Base-by-base conservation (phyloP, 2,888 invertebrate species). In the Trichacis sp. region DNA sequence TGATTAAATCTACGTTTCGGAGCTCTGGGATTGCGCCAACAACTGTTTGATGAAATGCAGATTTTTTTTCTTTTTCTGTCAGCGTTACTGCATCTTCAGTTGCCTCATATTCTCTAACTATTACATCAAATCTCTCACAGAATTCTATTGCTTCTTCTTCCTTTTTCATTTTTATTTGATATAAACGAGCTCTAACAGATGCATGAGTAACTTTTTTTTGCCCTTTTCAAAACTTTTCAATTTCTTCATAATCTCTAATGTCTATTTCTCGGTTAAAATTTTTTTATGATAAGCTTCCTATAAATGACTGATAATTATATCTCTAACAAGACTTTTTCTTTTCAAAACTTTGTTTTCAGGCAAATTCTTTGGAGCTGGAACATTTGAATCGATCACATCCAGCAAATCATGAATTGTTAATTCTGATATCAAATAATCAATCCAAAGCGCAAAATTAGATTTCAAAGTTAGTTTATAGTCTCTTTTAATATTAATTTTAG, bases 401-500 rank as follows among this genome's bases (percentile, higher is more conserved):
- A 65, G 12, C 17, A 71, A 51, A n/a, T 64, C 57, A 48, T 57
- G 52, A 38, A 42, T 63, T 11, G 46, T 43, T 12, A 71, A 50
- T n/a, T 71, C 65, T 5, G 71, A 66, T 46, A 42, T 59, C 18
- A 71, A 54, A 54, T 49, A 56, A 51, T 71, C 67, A 8, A 69
- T 5, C 67, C 71, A 71, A 8, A 71, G 15, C 43, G 62, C 50
- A 11, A 65, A 59, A 17, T 61, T 68, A 12, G 55, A 33, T 51
- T 68, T 65, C 15, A 54, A 58, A 2, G 57, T 48, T 19, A 71
- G 29, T 47, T 55, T 65, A 15, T 71, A 69, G 6, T 65, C 53
- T 49, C 68, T 64, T 20, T 64, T 60, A 33, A 70, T 59, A 14
- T 46, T 53, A n/a, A 64, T 24, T 50, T 62, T 63, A 11, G 51